Percentiles rank a stretch among this genome's conserved stretches.
Conservation (phyloP, 2,888 invertebrate genomes). For the Drosophila antonietae region DNA sequence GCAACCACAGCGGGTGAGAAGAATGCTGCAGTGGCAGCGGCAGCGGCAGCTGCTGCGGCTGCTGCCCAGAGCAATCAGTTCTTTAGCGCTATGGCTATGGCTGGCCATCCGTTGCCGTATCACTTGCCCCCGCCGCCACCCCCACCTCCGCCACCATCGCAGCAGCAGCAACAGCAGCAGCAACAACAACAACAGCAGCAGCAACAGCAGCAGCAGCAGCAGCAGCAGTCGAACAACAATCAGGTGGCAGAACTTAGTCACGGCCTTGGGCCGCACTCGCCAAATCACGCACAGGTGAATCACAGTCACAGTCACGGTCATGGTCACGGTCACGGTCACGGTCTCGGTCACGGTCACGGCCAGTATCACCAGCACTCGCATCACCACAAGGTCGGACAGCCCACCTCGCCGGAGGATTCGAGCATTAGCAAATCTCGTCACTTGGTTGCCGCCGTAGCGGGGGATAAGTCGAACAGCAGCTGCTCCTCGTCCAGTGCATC, state of each 20-base stretch:
- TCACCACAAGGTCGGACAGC: constrained; percentile 17
- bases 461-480: constrained; percentile 55
- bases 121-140: constrained; percentile 88
- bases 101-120: constrained; percentile 87
- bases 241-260: constrained; percentile 87
- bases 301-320: constrained; percentile 35
- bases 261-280: constrained; percentile 77
- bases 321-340: constrained; percentile 31
- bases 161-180: constrained; percentile 34
- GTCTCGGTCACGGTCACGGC: constrained; percentile 9
- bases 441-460: constrained; percentile 6
- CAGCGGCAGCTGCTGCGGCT: constrained; percentile 74
- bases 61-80: constrained; percentile 86
- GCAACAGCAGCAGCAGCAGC: constrained; percentile 14
- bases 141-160: constrained; percentile 84
- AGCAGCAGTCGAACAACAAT: constrained; percentile 79
- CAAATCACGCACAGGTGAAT: constrained; percentile 32
- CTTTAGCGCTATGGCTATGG: constrained; percentile 87
- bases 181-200: constrained; percentile 15
- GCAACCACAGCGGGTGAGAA: constrained; percentile 83
- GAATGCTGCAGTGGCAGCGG: constrained; percentile 77
- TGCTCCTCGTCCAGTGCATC: constrained; percentile 49
- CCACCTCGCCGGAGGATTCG: constrained; percentile 35
- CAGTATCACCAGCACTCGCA: constrained; percentile 51
- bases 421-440: constrained; percentile 35